A percentile compares a stretch with the other conserved stretches of the same genome.
phyloP scores from a whole-genome alignment of 2,888 invertebrate genomes.

The Halictus ligatus region DNA sequence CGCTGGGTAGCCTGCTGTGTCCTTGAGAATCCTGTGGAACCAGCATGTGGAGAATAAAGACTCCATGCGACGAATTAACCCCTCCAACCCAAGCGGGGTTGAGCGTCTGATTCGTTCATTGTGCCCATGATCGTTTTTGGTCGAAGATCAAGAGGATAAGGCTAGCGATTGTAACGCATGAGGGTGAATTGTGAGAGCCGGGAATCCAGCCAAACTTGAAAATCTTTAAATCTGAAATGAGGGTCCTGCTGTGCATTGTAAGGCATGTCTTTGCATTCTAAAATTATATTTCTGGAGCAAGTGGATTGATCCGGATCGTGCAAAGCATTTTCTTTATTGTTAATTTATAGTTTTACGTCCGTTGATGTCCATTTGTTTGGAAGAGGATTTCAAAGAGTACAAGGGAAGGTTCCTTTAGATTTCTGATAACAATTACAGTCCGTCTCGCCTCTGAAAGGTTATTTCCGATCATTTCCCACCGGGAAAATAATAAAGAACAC shows the following conservation, averaged over 20 bases:
- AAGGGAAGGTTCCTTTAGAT: constrained; percentile 19
- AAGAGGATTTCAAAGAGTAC: neutral
- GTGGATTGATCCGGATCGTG: neutral
- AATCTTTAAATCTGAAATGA: neutral
- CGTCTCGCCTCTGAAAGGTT: constrained; percentile 10
- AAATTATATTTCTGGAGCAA: neutral
- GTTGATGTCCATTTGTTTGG: neutral
- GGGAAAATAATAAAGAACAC: constrained; percentile 49
- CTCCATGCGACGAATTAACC: constrained; percentile 34
- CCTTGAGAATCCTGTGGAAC: constrained; percentile 60
- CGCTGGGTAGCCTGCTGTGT: constrained; percentile 70
- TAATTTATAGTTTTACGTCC: neutral
- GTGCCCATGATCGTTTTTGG: constrained; percentile 63
- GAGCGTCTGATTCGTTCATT: constrained; percentile 71
- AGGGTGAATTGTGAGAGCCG: constrained; percentile 47
- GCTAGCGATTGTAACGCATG: constrained; percentile 53
- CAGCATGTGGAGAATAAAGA: constrained; percentile 11
- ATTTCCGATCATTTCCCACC: constrained; percentile 44
- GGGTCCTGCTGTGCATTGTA: neutral
- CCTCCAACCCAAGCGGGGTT: constrained; percentile 46
- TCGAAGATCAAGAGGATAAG: constrained; percentile 70
- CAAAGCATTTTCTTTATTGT: neutral
- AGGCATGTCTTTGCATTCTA: neutral
- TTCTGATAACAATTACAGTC: constrained; percentile 48
- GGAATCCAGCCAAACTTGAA: neutral